Evolutionary conservation across 64 coral and sea anemone species (phyloP).

Genomic region (Actinia equina): DNA sequence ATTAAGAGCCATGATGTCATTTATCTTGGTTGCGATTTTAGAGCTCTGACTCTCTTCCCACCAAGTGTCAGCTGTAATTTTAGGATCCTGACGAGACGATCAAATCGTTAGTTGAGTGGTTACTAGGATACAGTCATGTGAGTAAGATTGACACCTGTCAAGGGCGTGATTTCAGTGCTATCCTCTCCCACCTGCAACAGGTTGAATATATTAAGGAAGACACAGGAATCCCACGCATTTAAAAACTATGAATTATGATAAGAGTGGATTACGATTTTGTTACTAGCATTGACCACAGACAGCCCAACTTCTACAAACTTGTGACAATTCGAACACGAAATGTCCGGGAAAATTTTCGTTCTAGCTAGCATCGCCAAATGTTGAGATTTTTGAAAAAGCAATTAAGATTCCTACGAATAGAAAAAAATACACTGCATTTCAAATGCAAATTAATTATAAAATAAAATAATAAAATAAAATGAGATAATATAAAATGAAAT

Average conservation of each 20-base stretch:
- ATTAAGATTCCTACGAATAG: too few species aligned
- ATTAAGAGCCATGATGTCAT: conserved; percentile 14
- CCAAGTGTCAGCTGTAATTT: neutral
- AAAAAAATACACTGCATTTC: too few species aligned
- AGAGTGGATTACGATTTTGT: too few species aligned
- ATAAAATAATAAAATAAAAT: neutral
- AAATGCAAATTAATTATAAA: neutral
- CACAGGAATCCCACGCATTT: neutral
- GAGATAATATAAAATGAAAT: neutral
- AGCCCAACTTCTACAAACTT: too few species aligned
- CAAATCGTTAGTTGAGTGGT: neutral
- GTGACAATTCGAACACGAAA: too few species aligned
- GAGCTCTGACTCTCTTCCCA: neutral
- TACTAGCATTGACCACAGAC: neutral
- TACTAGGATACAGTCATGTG: neutral
- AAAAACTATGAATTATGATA: neutral
- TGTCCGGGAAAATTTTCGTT: too few species aligned
- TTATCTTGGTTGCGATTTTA: neutral
- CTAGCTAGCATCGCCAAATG: too few species aligned
- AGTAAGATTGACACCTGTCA: neutral
- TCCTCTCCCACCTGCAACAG: neutral
- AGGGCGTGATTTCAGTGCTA: neutral
- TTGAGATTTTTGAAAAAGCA: too few species aligned
- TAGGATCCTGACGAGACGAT: neutral
- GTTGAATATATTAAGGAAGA: neutral